These are phyloP conservation scores for Terebella lapidaria DNA, from an alignment of 2,888 invertebrate species.

Conservation along the genomic window DNA sequence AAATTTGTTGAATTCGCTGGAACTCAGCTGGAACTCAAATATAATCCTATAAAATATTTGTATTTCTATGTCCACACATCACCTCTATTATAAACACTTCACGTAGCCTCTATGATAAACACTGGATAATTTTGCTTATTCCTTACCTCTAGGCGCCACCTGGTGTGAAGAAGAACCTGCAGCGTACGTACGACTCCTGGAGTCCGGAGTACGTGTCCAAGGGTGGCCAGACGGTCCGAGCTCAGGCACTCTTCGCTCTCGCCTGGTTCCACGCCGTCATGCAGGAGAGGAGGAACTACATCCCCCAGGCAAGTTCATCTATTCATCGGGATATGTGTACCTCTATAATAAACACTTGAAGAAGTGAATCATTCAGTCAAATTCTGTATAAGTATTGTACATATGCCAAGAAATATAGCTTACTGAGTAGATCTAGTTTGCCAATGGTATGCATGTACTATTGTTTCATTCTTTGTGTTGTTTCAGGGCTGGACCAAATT, in stretches of 20 bases:
- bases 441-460: too few species aligned
- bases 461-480: too few species aligned
- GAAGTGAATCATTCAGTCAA: not conserved
- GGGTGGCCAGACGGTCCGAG: conserved; percentile 43
- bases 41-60: not conserved
- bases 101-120: not conserved
- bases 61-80: too few species aligned
- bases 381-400: not conserved
- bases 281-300: conserved; percentile 81
- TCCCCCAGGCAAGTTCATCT: conserved; percentile 63
- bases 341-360: not conserved
- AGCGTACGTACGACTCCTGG: conserved; percentile 71
- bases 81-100: not conserved
- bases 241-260: conserved; percentile 67
- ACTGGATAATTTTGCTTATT: not conserved
- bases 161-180: conserved; percentile 77
- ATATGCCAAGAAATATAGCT: too few species aligned
- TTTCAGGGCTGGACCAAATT: conserved; percentile 77
- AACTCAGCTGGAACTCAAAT: too few species aligned
- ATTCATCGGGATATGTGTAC: too few species aligned
- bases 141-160: conserved; percentile 75
- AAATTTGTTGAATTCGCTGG: too few species aligned
- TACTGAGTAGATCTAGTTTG: too few species aligned
- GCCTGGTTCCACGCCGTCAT: conserved; percentile 85
- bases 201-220: conserved; percentile 54